Conservation (phyloP, 2,888 invertebrate genomes). For the Papilio protenor region DNA sequence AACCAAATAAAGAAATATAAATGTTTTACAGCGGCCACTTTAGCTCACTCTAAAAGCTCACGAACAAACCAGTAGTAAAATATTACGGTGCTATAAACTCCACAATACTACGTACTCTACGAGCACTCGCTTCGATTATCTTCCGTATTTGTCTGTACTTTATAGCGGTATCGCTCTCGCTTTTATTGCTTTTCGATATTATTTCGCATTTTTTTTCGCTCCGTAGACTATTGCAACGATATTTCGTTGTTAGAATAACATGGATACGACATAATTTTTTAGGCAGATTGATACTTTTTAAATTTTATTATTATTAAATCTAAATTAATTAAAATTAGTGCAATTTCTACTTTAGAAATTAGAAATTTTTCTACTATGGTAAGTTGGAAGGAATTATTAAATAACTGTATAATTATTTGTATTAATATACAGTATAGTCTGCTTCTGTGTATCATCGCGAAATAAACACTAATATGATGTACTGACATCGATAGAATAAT, state of each 20-base stretch:
- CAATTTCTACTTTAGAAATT: no score
- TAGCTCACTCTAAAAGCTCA: slow-evolving; percentile 63
- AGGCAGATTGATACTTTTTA: not conserved
- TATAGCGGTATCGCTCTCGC: slow-evolving; percentile 73
- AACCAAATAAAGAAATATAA: slow-evolving; percentile 43
- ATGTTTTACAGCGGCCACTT: slow-evolving; percentile 49
- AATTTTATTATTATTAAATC: not conserved
- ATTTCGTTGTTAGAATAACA: slow-evolving; percentile 49
- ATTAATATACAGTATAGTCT: no score
- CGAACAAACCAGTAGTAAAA: slow-evolving; percentile 77
- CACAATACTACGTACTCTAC: slow-evolving; percentile 68
- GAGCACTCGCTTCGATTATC: slow-evolving; percentile 80
- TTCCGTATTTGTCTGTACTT: slow-evolving; percentile 79
- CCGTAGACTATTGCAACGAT: slow-evolving; percentile 62
- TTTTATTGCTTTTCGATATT: slow-evolving; percentile 82
- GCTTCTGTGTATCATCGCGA: no score
- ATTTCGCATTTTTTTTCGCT: slow-evolving; percentile 77
- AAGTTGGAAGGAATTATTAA: no score
- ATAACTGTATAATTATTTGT: no score
- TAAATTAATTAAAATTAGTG: no score
- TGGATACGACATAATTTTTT: slow-evolving; percentile 56
- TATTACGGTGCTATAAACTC: slow-evolving; percentile 79
- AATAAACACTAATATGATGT: no score
- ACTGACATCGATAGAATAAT: no score
- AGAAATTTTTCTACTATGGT: no score